phyloP scores from a whole-genome alignment of 2,888 invertebrate species.

The Pocota personata region DNA sequence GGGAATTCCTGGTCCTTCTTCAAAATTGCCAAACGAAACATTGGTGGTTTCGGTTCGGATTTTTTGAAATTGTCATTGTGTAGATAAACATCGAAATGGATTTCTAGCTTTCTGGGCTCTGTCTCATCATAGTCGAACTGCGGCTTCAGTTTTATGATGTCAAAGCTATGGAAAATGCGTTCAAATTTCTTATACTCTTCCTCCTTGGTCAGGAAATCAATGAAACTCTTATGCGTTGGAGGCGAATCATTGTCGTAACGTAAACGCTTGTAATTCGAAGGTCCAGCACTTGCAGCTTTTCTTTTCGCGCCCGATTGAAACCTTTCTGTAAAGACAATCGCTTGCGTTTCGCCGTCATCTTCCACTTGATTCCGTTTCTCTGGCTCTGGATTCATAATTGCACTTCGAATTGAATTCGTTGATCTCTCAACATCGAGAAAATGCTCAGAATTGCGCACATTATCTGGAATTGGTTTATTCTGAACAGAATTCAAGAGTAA shows the following conservation, averaged over 20 bases:
- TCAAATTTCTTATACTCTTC: constrained; percentile 76
- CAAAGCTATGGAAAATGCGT: constrained; percentile 78
- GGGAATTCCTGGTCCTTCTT: constrained; percentile 77
- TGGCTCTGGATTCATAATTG: constrained; percentile 73
- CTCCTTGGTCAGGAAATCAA: constrained; percentile 78
- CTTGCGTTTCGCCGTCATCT: not conserved
- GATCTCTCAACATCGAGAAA: constrained; percentile 74
- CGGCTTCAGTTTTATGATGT: constrained; percentile 76
- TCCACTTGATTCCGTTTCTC: not conserved
- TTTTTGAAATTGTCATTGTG: constrained; percentile 79
- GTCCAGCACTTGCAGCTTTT: not conserved
- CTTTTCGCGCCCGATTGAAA: constrained; percentile 75
- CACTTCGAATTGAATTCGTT: constrained; percentile 75
- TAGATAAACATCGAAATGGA: constrained; percentile 78
- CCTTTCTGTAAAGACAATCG: constrained; percentile 29
- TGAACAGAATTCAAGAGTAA: constrained; percentile 76
- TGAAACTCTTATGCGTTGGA: constrained; percentile 74
- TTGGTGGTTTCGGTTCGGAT: constrained; percentile 78
- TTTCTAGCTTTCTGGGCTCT: constrained; percentile 65
- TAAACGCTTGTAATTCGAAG: constrained; percentile 1
- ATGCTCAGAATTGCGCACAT: constrained; percentile 74
- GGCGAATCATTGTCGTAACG: not conserved
- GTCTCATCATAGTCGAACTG: constrained; percentile 43
- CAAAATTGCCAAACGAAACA: constrained; percentile 78
- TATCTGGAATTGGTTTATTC: constrained; percentile 75